phyloP scores from a whole-genome alignment of 1,140 invertebrate genomes.

The Episyrphus balteatus region DNA sequence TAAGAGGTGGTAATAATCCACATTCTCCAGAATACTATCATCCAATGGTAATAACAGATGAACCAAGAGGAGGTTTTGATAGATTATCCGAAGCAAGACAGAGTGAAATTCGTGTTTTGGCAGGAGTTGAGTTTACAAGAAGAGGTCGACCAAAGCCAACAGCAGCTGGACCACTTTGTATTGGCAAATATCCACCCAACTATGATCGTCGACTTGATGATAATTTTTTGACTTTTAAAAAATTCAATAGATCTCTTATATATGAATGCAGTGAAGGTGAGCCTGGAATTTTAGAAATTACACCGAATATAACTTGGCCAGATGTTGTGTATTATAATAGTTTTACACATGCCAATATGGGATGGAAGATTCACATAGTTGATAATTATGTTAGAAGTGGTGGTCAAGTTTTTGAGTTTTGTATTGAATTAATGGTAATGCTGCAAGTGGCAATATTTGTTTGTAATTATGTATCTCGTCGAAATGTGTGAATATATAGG shows the following conservation, averaged over 20 bases:
- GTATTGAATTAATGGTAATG: slow-evolving; percentile 5
- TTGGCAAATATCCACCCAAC: slow-evolving; percentile 49
- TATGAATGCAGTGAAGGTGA: slow-evolving; percentile 58
- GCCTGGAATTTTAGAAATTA: slow-evolving; percentile 62
- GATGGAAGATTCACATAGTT: slow-evolving; percentile 78
- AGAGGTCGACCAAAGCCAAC: slow-evolving; percentile 65
- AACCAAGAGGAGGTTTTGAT: slow-evolving; percentile 71
- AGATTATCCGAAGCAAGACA: slow-evolving; percentile 58
- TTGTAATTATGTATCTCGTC: no score
- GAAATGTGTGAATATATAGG: no score
- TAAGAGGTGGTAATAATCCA: slow-evolving; percentile 80
- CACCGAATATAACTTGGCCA: slow-evolving; percentile 83
- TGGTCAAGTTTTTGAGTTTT: slow-evolving; percentile 4
- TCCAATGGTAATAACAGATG: slow-evolving; percentile 84
- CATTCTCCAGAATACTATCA: slow-evolving; percentile 80
- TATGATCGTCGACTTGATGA: slow-evolving; percentile 68
- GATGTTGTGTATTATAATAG: slow-evolving; percentile 90
- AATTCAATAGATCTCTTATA: slow-evolving; percentile 65
- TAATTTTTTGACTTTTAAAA: slow-evolving; percentile 64
- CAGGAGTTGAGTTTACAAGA: slow-evolving; percentile 73
- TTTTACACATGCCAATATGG: slow-evolving; percentile 83
- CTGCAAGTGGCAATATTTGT: not conserved
- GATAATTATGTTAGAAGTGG: slow-evolving; percentile 46
- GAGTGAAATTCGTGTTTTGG: slow-evolving; percentile 63
- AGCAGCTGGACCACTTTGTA: slow-evolving; percentile 69